These are phyloP conservation scores for Sphinx pinastri DNA, from an alignment of 2,888 invertebrate species.

Conservation along the genomic window DNA sequence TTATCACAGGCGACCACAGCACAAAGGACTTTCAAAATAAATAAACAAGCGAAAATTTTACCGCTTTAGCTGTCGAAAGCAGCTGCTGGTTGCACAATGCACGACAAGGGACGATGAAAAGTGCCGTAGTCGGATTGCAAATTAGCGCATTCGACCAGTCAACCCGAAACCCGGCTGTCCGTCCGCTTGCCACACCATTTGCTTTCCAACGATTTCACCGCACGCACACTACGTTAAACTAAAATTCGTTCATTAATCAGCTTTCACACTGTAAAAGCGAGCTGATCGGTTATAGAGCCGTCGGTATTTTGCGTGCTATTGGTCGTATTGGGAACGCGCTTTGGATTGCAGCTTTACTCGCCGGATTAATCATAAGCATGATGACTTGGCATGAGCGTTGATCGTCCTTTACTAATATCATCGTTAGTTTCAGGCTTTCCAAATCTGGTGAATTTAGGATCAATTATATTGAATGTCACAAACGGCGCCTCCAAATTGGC, in stretches of 20 bases:
- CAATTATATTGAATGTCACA: too few species aligned
- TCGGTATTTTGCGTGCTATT: conserved; percentile 36
- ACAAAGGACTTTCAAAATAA: conserved; percentile 49
- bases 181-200: conserved; percentile 64
- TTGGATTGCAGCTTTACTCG: conserved; percentile 1
- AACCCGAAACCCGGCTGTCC: conserved; percentile 59
- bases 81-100: conserved; percentile 49
- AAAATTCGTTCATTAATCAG: conserved; percentile 55
- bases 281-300: conserved; percentile 45
- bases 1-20: conserved; percentile 42
- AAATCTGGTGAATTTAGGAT: background rate
- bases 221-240: conserved; percentile 44
- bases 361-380: background rate
- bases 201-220: conserved; percentile 55
- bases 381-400: conserved; percentile 3
- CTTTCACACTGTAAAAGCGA: conserved; percentile 43
- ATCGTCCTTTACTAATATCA: background rate
- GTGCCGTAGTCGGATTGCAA: conserved; percentile 64
- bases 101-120: conserved; percentile 56
- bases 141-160: conserved; percentile 69
- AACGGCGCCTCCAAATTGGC: too few species aligned
- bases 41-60: conserved; percentile 50
- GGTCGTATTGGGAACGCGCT: conserved; percentile 13
- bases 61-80: conserved; percentile 58
- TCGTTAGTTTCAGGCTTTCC: background rate